Evolutionary conservation across 2,888 invertebrate species (phyloP), one percentile per base, ranked within the genome.

Genomic region (Tanypteryx hageni): DNA sequence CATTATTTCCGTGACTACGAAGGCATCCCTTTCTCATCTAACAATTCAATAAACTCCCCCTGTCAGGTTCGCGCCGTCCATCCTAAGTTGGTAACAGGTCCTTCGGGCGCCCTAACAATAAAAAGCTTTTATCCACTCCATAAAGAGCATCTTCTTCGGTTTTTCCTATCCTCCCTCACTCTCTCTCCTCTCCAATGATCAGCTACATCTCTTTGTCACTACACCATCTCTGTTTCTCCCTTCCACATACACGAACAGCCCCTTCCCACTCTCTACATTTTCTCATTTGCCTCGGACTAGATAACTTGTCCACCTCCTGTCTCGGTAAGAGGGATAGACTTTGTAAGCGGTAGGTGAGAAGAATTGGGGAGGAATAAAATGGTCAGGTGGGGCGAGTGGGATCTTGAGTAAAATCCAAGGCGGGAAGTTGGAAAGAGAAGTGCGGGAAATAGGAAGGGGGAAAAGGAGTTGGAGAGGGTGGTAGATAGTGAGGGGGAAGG

Each of bases 241-340:
- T 16, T 18, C 61, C 64, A 13, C 89, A n/a, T 59, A 59, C 86
- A 27, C 22, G 44, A n/a, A 76, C 27, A 13, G 1, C 61, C 14
- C 61, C 61, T 7, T 61, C 7, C 1, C 76, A 13, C 76, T 13
- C 4, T 22, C 76, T 13, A 64, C 44, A 64, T 44, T 31, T 89
- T 89, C 89, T 64, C 89, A 89, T 89, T 89, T 89, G 89, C 89
- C 68, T 86, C 61, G 61, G 10, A 31, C 31, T 61, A 89, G 89
- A 64, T 89, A 64, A 64, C 89, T 44, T n/a, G 76, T 64, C 31
- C 61, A 44, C 89, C 89, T 27, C 31, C 18, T 61, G 89, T 44
- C n/a, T 44, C 68, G 44, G 10, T 18, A 18, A 57, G 57, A 57
- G 44, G 83, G 56, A 44, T 64, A 27, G 76, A 76, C 76, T 3